Evolutionary conservation across 2,797 vertebrate genomes (phyloP).

Genomic region (Hozukius guyotensis): DNA sequence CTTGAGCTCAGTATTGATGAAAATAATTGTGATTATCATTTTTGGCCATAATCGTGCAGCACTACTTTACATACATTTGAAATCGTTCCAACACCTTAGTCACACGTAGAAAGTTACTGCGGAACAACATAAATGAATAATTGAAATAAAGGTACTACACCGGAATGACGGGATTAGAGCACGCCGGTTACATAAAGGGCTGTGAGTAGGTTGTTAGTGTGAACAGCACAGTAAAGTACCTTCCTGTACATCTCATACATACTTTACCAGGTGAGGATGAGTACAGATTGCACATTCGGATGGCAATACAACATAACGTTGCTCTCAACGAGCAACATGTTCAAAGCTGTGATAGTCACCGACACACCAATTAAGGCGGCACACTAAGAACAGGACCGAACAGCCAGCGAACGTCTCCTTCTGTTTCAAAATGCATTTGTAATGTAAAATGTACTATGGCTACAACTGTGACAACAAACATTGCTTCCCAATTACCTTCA

Average conservation of each 20-base stretch:
- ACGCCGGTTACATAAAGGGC: constrained; percentile 59
- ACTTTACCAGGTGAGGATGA: constrained; percentile 18
- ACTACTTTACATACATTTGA: neutral
- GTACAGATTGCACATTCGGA: constrained; percentile 26
- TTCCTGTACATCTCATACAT: constrained; percentile 35
- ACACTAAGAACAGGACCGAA: constrained; percentile 40
- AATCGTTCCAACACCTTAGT: constrained; percentile 35
- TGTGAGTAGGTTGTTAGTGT: constrained; percentile 52
- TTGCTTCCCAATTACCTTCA: constrained; percentile 59
- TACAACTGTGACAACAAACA: constrained; percentile 53
- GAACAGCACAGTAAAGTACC: constrained; percentile 40
- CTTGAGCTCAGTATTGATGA: too few species aligned
- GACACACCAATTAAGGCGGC: constrained; percentile 57
- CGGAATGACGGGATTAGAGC: constrained; percentile 43
- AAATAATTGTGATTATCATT: too few species aligned
- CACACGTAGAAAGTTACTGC: constrained; percentile 28
- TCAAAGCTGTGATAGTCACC: constrained; percentile 56
- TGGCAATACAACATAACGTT: constrained; percentile 37
- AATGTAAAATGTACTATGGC: constrained; percentile 54
- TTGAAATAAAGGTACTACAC: constrained; percentile 56
- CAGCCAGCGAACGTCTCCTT: constrained; percentile 25
- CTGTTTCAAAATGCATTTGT: constrained; percentile 58
- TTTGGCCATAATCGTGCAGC: too few species aligned
- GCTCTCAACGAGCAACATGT: constrained; percentile 41
- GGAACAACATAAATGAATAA: constrained; percentile 65